Percentiles rank a stretch among this genome's conserved stretches.
These are phyloP conservation scores for Pluvialis apricaria DNA, from an alignment of 2,113 vertebrate genomes.

Conservation along the genomic window DNA sequence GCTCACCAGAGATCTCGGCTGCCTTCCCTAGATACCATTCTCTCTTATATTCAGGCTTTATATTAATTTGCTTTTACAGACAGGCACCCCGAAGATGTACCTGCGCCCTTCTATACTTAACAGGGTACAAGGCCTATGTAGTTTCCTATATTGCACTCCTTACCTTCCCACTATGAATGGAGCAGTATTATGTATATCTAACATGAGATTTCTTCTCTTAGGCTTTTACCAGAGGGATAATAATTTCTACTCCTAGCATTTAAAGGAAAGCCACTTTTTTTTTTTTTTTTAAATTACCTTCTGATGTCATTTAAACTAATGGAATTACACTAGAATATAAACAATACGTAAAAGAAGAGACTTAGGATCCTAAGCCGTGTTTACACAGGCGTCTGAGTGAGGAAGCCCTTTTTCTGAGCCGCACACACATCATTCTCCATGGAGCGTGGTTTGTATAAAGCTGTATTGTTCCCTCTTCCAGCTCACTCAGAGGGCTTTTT, in stretches of 20 bases:
- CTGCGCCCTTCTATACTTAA: not conserved
- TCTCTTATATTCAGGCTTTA: not conserved
- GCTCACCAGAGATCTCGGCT: not conserved
- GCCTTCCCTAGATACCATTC: not conserved
- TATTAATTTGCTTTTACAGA: not conserved
- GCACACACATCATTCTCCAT: not conserved
- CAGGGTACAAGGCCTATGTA: not conserved
- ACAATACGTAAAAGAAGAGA: not conserved
- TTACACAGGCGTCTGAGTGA: not conserved
- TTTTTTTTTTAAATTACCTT: not conserved
- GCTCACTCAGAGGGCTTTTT: not conserved
- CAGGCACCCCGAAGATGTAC: not conserved
- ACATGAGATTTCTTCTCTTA: not conserved
- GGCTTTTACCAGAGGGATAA: not conserved
- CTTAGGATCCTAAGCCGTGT: not conserved
- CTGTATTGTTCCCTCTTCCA: constrained; percentile 1
- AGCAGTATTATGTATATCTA: not conserved
- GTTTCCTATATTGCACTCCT: not conserved
- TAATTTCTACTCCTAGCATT: not conserved
- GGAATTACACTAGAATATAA: not conserved
- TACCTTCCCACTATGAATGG: not conserved
- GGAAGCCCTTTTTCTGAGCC: not conserved
- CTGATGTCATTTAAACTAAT: not conserved
- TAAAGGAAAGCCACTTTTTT: not conserved
- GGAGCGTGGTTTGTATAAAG: not conserved